Evolutionary conservation across 37 sponge, comb jelly and placozoan species (phyloP).

Genomic region (Spongia lamella): DNA sequence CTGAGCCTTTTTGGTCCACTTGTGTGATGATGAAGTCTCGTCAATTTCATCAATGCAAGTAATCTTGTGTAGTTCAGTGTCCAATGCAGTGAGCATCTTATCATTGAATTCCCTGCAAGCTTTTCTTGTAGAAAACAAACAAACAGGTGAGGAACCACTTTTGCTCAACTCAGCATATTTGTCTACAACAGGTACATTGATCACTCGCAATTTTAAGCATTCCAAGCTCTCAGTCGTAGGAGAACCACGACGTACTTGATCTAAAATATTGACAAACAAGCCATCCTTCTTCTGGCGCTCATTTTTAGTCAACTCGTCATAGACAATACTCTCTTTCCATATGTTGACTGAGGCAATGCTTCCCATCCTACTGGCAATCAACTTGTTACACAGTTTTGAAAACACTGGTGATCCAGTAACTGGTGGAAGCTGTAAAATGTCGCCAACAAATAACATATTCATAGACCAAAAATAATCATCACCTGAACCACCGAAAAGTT

Average conservation of each 20-base stretch:
- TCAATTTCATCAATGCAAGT: slow-evolving; percentile 55
- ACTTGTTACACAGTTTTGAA: background rate
- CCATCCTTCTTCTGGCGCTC: slow-evolving; percentile 53
- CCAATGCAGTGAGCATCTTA: slow-evolving; percentile 10
- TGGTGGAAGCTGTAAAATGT: slow-evolving; percentile 52
- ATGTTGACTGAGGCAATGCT: slow-evolving; percentile 31
- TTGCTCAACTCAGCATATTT: slow-evolving; percentile 26
- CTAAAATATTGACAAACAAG: slow-evolving; percentile 10
- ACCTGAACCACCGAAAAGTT: slow-evolving; percentile 39
- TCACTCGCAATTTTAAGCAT: background rate
- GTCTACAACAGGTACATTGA: slow-evolving; percentile 11
- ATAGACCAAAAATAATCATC: slow-evolving; percentile 27
- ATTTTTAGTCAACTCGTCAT: slow-evolving; percentile 67
- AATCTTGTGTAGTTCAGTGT: background rate
- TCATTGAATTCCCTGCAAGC: slow-evolving; percentile 33
- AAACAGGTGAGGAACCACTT: slow-evolving; percentile 26
- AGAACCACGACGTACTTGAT: slow-evolving; percentile 23
- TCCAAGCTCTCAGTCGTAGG: background rate
- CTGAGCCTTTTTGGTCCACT: slow-evolving; percentile 53
- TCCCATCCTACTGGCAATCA: background rate
- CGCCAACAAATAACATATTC: slow-evolving; percentile 47
- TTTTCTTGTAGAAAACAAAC: slow-evolving; percentile 34
- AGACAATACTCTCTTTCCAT: slow-evolving; percentile 31
- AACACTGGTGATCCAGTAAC: slow-evolving; percentile 34
- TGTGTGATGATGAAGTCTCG: slow-evolving; percentile 32